These are phyloP conservation scores for Cisticola juncidis DNA, from an alignment of 2,113 vertebrate genomes.

Conservation along the genomic window DNA sequence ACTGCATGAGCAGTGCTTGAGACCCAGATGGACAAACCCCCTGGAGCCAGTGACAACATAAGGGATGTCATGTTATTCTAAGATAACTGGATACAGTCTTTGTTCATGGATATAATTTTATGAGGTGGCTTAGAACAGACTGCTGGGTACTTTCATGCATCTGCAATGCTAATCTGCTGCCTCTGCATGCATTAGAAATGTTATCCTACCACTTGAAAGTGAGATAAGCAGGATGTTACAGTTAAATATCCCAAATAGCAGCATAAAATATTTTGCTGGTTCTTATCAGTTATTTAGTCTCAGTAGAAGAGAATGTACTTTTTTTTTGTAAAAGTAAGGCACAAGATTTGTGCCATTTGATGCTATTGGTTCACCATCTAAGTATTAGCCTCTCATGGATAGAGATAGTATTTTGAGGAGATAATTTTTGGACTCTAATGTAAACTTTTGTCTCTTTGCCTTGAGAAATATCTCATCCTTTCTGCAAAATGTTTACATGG, in stretches of 20 bases:
- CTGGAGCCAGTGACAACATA: neutral
- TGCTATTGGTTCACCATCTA: neutral
- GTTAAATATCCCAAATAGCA: neutral
- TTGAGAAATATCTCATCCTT: neutral
- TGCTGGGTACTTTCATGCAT: neutral
- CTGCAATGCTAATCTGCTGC: neutral
- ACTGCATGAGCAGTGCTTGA: accelerated
- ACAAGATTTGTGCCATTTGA: neutral
- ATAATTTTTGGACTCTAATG: neutral
- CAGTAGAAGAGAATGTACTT: neutral
- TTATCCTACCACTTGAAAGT: neutral
- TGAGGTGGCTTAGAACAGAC: neutral
- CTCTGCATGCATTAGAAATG: neutral
- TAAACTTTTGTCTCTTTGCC: neutral
- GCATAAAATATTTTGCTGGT: neutral
- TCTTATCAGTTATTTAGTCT: neutral
- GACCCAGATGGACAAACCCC: neutral
- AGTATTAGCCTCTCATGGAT: neutral
- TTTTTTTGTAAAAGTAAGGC: neutral
- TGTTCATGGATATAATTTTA: neutral
- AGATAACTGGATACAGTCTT: neutral
- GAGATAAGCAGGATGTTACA: neutral
- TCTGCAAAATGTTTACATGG: neutral
- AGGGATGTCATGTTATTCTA: neutral
- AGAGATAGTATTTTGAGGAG: neutral